Conservation (phyloP, 2,797 vertebrate genomes). For the Hylomyscus alleni region DNA sequence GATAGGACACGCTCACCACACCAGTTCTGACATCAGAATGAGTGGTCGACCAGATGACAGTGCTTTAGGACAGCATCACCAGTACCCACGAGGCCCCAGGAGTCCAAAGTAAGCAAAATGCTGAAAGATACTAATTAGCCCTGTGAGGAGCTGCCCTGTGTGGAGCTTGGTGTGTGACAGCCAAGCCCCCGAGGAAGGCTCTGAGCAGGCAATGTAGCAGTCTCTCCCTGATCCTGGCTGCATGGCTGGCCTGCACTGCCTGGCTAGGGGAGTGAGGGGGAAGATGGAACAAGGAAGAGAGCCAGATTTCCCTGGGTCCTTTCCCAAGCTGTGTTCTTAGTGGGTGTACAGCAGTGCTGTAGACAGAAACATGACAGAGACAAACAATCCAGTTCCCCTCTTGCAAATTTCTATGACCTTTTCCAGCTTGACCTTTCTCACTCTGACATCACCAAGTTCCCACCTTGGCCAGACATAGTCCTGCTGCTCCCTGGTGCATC, state of each 20-base stretch:
- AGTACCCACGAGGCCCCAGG: neutral
- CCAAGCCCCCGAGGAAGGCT: neutral
- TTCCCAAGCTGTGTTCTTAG: neutral
- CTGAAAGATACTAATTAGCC: neutral
- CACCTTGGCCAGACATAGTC: too few species aligned
- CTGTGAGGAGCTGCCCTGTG: neutral
- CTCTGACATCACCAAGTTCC: neutral
- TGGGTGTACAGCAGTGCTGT: neutral
- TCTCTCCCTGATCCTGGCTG: neutral
- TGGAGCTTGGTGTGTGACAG: neutral
- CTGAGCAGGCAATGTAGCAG: neutral
- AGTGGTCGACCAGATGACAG: neutral
- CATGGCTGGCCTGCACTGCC: neutral
- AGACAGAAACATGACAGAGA: accelerated
- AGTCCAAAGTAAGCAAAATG: neutral
- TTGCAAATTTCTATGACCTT: neutral
- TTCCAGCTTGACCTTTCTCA: neutral
- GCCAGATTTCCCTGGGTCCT: neutral
- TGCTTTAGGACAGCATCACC: neutral
- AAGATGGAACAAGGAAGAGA: neutral
- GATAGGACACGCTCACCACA: neutral
- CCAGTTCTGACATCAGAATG: neutral
- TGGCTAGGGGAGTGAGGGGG: neutral
- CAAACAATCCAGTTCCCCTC: neutral
- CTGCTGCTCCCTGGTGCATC: accelerated